These are phyloP conservation scores for Tetramorium bicarinatum DNA, from an alignment of 2,888 invertebrate genomes.

Conservation along the genomic window DNA sequence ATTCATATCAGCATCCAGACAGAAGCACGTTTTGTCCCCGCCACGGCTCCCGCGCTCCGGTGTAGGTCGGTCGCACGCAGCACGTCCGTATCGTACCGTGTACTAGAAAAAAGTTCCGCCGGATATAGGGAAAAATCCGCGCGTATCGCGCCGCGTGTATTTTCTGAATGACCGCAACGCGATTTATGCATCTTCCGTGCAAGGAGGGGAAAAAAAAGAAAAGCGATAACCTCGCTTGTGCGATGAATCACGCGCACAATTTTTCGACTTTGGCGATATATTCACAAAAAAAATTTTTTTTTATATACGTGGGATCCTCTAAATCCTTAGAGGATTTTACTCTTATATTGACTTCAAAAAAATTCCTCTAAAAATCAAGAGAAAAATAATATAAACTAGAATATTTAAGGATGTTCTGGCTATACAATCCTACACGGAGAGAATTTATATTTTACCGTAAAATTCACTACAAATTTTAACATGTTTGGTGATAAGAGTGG, in stretches of 20 bases:
- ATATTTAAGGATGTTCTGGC: too few relatives aligned
- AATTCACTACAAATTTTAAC: too few relatives aligned
- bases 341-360: too few relatives aligned
- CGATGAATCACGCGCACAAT: not conserved
- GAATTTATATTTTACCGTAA: too few relatives aligned
- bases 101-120: conserved; percentile 33
- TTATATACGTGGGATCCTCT: too few relatives aligned
- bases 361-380: too few relatives aligned
- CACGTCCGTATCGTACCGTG: conserved; percentile 5
- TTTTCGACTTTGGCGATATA: conserved; percentile 9
- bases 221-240: not conserved
- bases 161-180: conserved; percentile 35
- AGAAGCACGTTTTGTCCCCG: conserved; percentile 68
- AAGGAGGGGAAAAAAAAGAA: not conserved
- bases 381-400: too few relatives aligned
- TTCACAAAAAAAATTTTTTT: too few relatives aligned
- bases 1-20: conserved; percentile 74
- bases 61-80: conserved; percentile 22
- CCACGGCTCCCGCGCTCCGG: conserved; percentile 56
- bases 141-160: not conserved
- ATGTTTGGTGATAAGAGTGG: too few relatives aligned
- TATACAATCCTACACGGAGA: too few relatives aligned
- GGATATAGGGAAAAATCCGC: conserved; percentile 48
- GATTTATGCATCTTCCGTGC: conserved; percentile 30
- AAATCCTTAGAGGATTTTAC: too few relatives aligned